Base-by-base conservation (phyloP, 2,888 invertebrate genomes). In the Stenolophus ochropezus region DNA sequence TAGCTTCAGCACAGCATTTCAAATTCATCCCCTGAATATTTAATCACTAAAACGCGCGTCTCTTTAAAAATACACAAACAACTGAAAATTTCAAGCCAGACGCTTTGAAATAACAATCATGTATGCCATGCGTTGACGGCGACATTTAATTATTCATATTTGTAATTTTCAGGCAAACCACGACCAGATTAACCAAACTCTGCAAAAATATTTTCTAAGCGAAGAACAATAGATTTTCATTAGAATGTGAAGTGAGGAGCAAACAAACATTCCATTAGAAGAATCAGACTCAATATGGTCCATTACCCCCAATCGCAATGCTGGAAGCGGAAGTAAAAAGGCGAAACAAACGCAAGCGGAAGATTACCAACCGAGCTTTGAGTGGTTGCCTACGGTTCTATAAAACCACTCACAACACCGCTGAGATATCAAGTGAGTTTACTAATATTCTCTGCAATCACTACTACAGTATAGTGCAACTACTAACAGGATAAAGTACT, bases 241-340 rank as follows among this genome's bases (percentile, higher is more conserved):
- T 61, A 61, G 23, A 25, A 61, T 25, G n/a, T 61, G 61, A 23
- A 61, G 61, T 25, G 14, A 23, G 25, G n/a, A 56, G 23, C 25
- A 61, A 61, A 25, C 61, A 61, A 61, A 61, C 61, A 61, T 23
- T 8, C 25, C 23, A 61, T 61, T 61, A 61, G 23, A 61, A 61
- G 61, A 61, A 61, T 61, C 23, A 61, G 23, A 14, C 23, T 61
- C 61, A 61, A 61, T 61, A 61, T n/a, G 61, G 61, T 25, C 25
- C 61, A 61, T 61, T 61, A 61, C 61, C 61, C 61, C 61, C 23
- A 25, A 61, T 61, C 61, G 61, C 5, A 21, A 25, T 23, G 23
- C n/a, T n/a, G 25, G 25, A n/a, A 14, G 61, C 61, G 61, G 61
- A 61, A 61, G 27, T 23, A 61, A 58, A 6, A 56, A 61, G 61